phyloP scores from a whole-genome alignment of 2,888 invertebrate genomes.

The Trileptium ribeirensis region DNA sequence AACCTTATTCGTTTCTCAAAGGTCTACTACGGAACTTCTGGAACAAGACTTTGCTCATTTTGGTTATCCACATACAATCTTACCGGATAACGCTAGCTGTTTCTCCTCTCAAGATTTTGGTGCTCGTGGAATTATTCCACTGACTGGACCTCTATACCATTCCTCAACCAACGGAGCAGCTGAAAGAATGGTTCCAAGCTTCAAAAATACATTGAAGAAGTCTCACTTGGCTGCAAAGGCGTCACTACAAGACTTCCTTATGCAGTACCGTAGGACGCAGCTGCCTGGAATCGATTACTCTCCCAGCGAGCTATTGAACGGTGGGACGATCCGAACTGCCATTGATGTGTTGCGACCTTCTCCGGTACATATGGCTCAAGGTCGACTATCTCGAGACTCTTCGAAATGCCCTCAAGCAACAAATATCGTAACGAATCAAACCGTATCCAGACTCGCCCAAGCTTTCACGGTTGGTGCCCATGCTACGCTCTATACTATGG shows the following conservation, averaged over 20 bases:
- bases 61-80: conserved; percentile 37
- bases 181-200: conserved; percentile 28
- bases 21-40: conserved; percentile 32
- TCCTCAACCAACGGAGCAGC: conserved; percentile 31
- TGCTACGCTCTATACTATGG: conserved; percentile 19
- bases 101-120: conserved; percentile 25
- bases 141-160: conserved; percentile 36
- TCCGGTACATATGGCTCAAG: conserved; percentile 18
- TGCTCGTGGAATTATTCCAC: neutral
- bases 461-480: neutral
- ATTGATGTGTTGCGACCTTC: conserved; percentile 5
- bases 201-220: conserved; percentile 32
- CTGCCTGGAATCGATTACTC: conserved; percentile 16
- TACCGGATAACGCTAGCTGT: conserved; percentile 36
- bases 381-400: conserved; percentile 19
- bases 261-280: conserved; percentile 20
- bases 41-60: conserved; percentile 31
- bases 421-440: no score
- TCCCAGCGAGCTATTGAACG: conserved; percentile 23
- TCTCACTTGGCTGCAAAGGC: conserved; percentile 22
- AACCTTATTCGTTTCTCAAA: conserved; percentile 14
- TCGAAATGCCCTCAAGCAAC: neutral
- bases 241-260: conserved; percentile 26
- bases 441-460: neutral
- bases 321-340: conserved; percentile 20